Evolutionary conservation across 2,797 vertebrate genomes (phyloP), one percentile per base, ranked within the genome.

Genomic region (Falco peregrinus): DNA sequence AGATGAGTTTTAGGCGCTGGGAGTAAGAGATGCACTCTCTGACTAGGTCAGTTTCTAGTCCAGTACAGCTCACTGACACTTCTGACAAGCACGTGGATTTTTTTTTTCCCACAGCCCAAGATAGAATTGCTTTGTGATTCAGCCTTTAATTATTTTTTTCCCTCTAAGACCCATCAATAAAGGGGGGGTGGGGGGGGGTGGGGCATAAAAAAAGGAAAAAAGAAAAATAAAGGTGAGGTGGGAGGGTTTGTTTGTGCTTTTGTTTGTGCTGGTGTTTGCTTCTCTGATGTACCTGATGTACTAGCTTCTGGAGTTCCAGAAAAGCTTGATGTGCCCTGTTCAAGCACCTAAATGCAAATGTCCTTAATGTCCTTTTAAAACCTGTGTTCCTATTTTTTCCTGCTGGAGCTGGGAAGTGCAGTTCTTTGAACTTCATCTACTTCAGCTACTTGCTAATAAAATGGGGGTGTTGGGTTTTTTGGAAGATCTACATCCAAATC

Each of bases 401-500:
- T 37, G 4, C 11, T 64, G 31, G 22, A 85, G 11, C 2, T 61
- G 5, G 13, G 37, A 76, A 4, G 3, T 71, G 8, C 1, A 3
- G 31, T 20, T 53, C 29, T 35, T 41, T 75, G 29, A 87, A 84
- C 26, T 50, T 68, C 64, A 74, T 6, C 14, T 69, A 19, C 35
- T 73, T 67, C 59, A 76, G 28, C 28, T 76, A 8, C 6, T 73
- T 64, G 19, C 7, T 45, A 26, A 21, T 47, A 56, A 39, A 39
- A 39, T 0, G 20, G n/a, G 29, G 25, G 3, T 13, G 2, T 43
- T 15, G 22, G 1, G 3, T 50, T 50, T 31, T 71, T 56, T 54
- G 6, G 10, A 69, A 53, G 35, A 74, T 11, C 14, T 85, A 24
- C 16, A 33, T 54, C 17, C 28, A 69, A 35, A 61, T 68, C 19